These are phyloP conservation scores for Condylura cristata DNA, from an alignment of 2,113 vertebrate species.

Conservation along the genomic window DNA sequence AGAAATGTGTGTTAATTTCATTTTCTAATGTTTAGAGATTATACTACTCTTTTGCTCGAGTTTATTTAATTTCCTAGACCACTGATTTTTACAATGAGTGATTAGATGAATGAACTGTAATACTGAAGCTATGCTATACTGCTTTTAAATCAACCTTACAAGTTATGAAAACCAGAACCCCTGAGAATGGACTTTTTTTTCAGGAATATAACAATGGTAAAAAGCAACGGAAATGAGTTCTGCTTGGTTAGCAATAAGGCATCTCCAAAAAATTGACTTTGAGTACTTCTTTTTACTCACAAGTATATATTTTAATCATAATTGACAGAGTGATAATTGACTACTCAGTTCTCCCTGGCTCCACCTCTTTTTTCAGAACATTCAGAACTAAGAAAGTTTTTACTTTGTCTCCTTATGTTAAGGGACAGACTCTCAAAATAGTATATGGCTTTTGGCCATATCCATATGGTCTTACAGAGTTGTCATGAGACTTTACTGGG, in stretches of 20 bases:
- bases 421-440: not conserved
- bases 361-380: not conserved
- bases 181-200: conserved; percentile 37
- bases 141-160: conserved; percentile 12
- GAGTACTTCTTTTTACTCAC: not conserved
- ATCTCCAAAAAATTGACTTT: conserved; percentile 18
- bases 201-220: conserved; percentile 7
- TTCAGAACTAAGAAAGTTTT: conserved; percentile 49
- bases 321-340: not conserved
- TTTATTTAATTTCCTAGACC: conserved; percentile 54
- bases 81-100: conserved; percentile 33
- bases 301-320: conserved; percentile 53
- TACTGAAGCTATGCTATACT: not conserved
- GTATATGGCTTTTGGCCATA: not conserved
- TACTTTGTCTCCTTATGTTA: not conserved
- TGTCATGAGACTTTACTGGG: not conserved
- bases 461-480: not conserved
- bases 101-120: not conserved
- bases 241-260: not conserved
- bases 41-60: conserved; percentile 38
- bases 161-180: not conserved
- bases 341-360: not conserved
- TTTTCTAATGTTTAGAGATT: conserved; percentile 39
- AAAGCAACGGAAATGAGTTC: conserved; percentile 18
- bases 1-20: conserved; percentile 1